phyloP scores from a whole-genome alignment of 2,113 vertebrate genomes.

The Centrocercus urophasianus region DNA sequence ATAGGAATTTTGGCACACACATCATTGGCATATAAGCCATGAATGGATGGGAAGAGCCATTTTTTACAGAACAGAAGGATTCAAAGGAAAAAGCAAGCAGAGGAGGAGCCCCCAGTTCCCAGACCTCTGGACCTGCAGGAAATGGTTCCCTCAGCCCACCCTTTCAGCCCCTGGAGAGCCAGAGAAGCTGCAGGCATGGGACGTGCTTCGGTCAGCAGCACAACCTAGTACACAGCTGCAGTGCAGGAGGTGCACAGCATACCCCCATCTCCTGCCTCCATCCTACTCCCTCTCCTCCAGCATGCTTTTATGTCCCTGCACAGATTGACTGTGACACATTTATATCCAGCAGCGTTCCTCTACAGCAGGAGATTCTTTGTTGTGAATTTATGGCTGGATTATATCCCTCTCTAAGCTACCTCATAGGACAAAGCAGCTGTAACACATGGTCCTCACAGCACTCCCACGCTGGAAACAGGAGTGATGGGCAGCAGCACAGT shows the following conservation, averaged over 20 bases:
- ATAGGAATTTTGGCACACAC: background rate
- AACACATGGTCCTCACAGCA: slow-evolving; percentile 32
- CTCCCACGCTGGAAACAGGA: background rate
- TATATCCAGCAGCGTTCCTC: slow-evolving; percentile 24
- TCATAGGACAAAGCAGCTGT: slow-evolving; percentile 30
- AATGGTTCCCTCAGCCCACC: fast-evolving
- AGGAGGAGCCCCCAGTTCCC: background rate
- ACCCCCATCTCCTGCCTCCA: background rate
- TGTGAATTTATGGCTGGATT: slow-evolving; percentile 42
- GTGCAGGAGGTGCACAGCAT: fast-evolving
- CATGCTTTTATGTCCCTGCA: background rate
- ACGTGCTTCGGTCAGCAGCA: background rate
- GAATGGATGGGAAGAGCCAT: background rate
- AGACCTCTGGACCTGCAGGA: background rate
- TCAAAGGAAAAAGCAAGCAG: background rate
- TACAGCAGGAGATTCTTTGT: slow-evolving; percentile 25
- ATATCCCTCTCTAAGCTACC: background rate
- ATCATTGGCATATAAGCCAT: background rate
- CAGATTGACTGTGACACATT: slow-evolving; percentile 22
- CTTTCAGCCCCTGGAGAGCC: background rate
- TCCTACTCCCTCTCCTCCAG: background rate
- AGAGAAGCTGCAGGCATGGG: background rate
- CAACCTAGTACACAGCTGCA: background rate
- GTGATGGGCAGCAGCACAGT: background rate
- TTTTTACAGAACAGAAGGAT: background rate